Base-by-base conservation (phyloP, 1,140 invertebrate species). In the Prorops nasuta region DNA sequence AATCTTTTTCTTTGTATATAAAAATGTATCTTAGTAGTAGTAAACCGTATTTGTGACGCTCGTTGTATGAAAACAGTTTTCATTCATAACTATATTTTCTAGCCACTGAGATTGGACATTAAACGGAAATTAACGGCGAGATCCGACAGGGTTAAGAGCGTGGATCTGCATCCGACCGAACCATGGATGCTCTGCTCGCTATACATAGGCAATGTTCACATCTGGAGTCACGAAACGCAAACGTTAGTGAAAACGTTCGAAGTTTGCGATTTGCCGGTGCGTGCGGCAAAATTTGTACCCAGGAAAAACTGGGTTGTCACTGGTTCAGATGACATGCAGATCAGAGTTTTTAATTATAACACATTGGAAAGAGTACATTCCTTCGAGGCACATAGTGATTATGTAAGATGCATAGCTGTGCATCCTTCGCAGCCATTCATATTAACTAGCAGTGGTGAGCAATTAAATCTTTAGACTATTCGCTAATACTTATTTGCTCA, bases 291-390 rank as follows among this genome's bases (percentile, higher is more conserved):
- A 64, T 99, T 99, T 80, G 91, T 99, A 9, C 87, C 94, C 1
- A 81, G 97, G 18, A 99, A 99, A 69, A 98, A 98, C 76, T 99
- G 98, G 98, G 88, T 99, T 18, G 86, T 99, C 21, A 96, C 94
- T 9, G 98, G 97, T 22, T 98, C 96, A 0, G 96, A 95, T 86
- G 94, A 96, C 69, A 92, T 93, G 88, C 89, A 91, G 72, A 88
- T 99, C 16, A 82, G 96, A 48, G 88, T 98, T 6, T 99, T 96
- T 74, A 99, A 99, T 77, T 99, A 99, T 76, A 99, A 99, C 71
- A 99, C 98, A 0, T 72, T 98, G 51, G 98, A 99, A 71, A 79
- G 94, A 60, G 89, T 97, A 0, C 94, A 98, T 71, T 85, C 91
- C 7, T 98, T 96, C 76, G 98, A 99, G 77, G 97, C 97, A 3